Conservation (phyloP, 2,888 invertebrate species). For the Anodontia alba region DNA sequence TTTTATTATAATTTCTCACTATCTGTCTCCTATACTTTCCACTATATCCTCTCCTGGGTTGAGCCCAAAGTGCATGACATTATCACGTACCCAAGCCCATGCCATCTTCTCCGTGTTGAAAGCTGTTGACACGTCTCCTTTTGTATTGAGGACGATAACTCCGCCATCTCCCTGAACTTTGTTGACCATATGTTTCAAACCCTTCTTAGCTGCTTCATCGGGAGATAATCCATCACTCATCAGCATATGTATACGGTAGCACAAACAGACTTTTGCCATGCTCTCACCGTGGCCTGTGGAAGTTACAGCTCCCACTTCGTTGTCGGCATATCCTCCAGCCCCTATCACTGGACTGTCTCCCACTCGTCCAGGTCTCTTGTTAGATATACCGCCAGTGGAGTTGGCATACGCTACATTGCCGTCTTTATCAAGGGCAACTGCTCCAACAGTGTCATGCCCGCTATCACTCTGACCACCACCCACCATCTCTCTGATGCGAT, state of each 20-base stretch:
- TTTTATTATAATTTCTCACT: too few relatives aligned
- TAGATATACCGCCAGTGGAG: slow-evolving; percentile 93
- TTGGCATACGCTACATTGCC: slow-evolving; percentile 92
- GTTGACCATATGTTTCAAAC: slow-evolving; percentile 89
- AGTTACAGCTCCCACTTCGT: slow-evolving; percentile 89
- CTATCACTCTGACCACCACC: neutral
- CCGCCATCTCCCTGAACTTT: slow-evolving; percentile 90
- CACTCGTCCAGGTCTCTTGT: slow-evolving; percentile 75
- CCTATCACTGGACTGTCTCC: slow-evolving; percentile 79
- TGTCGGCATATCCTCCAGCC: slow-evolving; percentile 79
- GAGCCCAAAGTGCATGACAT: slow-evolving; percentile 76
- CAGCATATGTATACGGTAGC: slow-evolving; percentile 89
- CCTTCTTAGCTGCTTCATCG: slow-evolving; percentile 88
- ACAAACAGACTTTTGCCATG: slow-evolving; percentile 91
- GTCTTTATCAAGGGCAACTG: slow-evolving; percentile 90
- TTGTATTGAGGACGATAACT: slow-evolving; percentile 89
- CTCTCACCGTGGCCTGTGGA: slow-evolving; percentile 95
- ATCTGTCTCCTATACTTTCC: neutral
- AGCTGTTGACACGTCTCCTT: slow-evolving; percentile 89
- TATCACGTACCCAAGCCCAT: slow-evolving; percentile 82
- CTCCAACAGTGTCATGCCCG: slow-evolving; percentile 93
- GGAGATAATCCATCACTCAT: slow-evolving; percentile 88
- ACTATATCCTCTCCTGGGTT: slow-evolving; percentile 56
- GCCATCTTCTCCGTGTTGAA: slow-evolving; percentile 88
- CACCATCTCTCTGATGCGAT: slow-evolving; percentile 76